phyloP scores from a whole-genome alignment of 2,797 vertebrate species.

The Yasuhikotakia modesta region DNA sequence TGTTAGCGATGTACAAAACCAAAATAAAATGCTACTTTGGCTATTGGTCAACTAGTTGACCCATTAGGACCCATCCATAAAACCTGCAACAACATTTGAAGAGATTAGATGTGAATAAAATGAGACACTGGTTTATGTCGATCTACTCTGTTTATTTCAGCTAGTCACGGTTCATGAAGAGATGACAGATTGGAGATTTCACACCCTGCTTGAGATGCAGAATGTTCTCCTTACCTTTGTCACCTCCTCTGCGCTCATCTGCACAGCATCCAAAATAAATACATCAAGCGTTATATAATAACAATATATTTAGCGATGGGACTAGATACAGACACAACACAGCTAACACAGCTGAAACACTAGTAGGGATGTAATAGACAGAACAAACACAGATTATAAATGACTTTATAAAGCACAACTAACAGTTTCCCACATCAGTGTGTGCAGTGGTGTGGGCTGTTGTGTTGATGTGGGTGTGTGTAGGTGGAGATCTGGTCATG shows the following conservation, averaged over 20 bases:
- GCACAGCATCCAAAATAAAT: constrained; percentile 74
- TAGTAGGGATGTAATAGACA: too few species aligned
- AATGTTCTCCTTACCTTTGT: constrained; percentile 91
- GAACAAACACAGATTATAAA: too few species aligned
- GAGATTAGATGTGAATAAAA: too few species aligned
- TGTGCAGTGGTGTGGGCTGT: constrained; percentile 19
- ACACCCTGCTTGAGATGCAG: constrained; percentile 44
- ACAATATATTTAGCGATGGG: constrained; percentile 69
- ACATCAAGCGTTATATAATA: too few species aligned
- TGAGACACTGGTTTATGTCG: neutral
- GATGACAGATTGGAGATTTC: neutral
- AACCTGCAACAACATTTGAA: neutral
- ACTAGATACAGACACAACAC: neutral
- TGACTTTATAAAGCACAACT: neutral
- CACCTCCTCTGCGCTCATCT: constrained; percentile 96
- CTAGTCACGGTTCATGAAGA: too few species aligned
- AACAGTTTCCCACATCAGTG: constrained; percentile 22
- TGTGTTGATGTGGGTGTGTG: constrained; percentile 4
- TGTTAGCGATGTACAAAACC: neutral
- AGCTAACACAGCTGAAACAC: neutral
- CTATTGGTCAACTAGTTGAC: too few species aligned
- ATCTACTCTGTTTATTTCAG: too few species aligned
- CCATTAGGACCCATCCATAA: neutral
- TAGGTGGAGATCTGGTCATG: constrained; percentile 23
- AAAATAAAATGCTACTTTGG: neutral